phyloP scores from a whole-genome alignment of 1,140 invertebrate species.

The Schlechtendalia chinensis region DNA sequence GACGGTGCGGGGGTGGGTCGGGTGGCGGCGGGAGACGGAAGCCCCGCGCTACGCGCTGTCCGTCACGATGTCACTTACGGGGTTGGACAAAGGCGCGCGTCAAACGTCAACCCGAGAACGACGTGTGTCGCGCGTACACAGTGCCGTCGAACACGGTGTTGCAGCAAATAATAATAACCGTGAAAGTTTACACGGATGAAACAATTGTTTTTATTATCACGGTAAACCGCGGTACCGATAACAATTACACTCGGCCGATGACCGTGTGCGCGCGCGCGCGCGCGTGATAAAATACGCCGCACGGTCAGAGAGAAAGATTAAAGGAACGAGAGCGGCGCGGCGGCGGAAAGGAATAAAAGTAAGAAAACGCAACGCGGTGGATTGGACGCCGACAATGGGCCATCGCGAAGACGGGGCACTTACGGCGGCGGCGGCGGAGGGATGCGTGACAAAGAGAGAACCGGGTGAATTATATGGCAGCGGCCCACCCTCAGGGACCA shows the following conservation, averaged over 20 bases:
- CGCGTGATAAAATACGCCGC: too few species aligned
- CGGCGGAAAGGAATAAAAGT: constrained; percentile 7
- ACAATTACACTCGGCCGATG: too few species aligned
- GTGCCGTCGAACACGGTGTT: not conserved
- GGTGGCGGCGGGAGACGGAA: not conserved
- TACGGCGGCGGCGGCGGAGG: not conserved
- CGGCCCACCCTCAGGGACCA: constrained; percentile 49
- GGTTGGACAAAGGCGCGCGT: constrained; percentile 19
- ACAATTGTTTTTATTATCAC: too few species aligned
- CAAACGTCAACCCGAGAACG: constrained; percentile 19
- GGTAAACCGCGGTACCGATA: too few species aligned
- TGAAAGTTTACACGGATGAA: too few species aligned
- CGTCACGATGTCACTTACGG: constrained; percentile 42
- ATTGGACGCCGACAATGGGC: constrained; percentile 48
- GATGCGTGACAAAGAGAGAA: constrained; percentile 49
- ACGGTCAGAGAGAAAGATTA: too few species aligned
- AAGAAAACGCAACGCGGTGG: constrained; percentile 5
- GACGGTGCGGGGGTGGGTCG: not conserved
- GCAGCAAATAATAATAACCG: too few species aligned
- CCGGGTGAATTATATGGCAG: constrained; percentile 50
- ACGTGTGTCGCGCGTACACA: not conserved
- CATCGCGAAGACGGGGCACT: constrained; percentile 43
- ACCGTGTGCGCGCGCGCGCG: too few species aligned
- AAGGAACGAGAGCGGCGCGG: too few species aligned
- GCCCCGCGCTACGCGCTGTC: constrained; percentile 27